Conservation (phyloP, 2,797 vertebrate species). For the Malurus splendens region DNA sequence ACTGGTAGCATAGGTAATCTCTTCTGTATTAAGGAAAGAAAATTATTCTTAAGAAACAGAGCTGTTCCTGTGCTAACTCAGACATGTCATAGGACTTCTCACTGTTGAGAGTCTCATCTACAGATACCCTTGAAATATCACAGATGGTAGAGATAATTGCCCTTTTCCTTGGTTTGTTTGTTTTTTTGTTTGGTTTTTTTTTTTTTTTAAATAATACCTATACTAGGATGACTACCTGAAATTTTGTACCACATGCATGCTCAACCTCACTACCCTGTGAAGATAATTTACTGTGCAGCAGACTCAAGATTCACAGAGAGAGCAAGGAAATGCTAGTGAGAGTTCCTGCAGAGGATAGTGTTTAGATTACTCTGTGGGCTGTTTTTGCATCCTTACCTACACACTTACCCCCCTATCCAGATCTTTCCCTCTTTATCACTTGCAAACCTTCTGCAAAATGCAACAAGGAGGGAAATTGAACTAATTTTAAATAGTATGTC, state of each 20-base stretch:
- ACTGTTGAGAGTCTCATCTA: background rate
- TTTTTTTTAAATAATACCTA: background rate
- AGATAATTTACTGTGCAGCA: background rate
- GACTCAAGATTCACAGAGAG: background rate
- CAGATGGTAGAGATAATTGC: background rate
- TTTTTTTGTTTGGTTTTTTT: background rate
- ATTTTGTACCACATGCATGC: fast-evolving
- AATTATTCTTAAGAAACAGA: background rate
- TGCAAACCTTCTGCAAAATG: background rate
- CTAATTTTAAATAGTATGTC: background rate
- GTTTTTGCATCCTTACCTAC: background rate
- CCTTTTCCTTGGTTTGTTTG: background rate
- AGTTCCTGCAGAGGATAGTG: fast-evolving
- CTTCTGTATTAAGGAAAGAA: background rate
- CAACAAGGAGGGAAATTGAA: background rate
- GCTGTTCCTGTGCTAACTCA: background rate
- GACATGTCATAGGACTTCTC: background rate
- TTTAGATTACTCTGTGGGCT: background rate
- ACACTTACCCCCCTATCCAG: background rate
- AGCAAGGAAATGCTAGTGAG: background rate
- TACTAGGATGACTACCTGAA: background rate
- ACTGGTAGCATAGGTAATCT: background rate
- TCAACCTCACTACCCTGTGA: background rate
- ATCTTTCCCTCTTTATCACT: background rate
- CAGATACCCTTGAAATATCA: background rate